phyloP scores from a whole-genome alignment of 2,113 vertebrate genomes.

The Hypomesus transpacificus region DNA sequence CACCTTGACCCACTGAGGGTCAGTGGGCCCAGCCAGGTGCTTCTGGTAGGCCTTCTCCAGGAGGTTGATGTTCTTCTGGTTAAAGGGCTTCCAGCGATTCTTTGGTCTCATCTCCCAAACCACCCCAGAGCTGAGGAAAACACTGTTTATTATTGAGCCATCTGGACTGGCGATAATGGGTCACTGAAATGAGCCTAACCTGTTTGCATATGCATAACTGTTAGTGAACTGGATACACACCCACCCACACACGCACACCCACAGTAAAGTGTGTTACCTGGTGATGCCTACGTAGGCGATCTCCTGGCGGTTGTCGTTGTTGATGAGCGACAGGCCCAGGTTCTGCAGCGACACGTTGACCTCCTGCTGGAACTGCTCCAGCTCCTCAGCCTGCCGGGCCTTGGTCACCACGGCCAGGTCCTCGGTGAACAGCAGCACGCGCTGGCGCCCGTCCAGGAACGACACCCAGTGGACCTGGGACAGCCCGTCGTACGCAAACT shows the following conservation, averaged over 20 bases:
- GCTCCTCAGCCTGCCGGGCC: slow-evolving; percentile 90
- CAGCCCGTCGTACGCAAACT: slow-evolving; percentile 80
- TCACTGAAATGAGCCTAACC: not conserved
- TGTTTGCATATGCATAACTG: too few species aligned
- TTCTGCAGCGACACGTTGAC: slow-evolving; percentile 86
- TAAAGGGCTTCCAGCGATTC: slow-evolving; percentile 92
- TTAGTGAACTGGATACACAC: not conserved
- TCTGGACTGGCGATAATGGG: not conserved
- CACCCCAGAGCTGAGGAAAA: slow-evolving; percentile 81
- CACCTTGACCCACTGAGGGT: slow-evolving; percentile 77
- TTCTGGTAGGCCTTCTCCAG: slow-evolving; percentile 86
- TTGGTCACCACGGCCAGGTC: slow-evolving; percentile 88
- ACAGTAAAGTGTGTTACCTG: slow-evolving; percentile 71
- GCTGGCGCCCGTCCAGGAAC: slow-evolving; percentile 91
- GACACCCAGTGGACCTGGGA: slow-evolving; percentile 92
- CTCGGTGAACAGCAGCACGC: slow-evolving; percentile 91
- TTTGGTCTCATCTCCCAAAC: slow-evolving; percentile 92
- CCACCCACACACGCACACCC: not conserved
- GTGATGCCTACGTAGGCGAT: slow-evolving; percentile 92
- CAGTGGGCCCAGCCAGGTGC: slow-evolving; percentile 50
- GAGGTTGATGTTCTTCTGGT: slow-evolving; percentile 85
- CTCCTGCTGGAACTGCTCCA: slow-evolving; percentile 90
- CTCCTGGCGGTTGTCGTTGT: slow-evolving; percentile 85
- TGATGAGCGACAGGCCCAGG: slow-evolving; percentile 90
- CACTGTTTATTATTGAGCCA: not conserved